Conservation (phyloP, 2,888 invertebrate species). For the Campoplex capitator region DNA sequence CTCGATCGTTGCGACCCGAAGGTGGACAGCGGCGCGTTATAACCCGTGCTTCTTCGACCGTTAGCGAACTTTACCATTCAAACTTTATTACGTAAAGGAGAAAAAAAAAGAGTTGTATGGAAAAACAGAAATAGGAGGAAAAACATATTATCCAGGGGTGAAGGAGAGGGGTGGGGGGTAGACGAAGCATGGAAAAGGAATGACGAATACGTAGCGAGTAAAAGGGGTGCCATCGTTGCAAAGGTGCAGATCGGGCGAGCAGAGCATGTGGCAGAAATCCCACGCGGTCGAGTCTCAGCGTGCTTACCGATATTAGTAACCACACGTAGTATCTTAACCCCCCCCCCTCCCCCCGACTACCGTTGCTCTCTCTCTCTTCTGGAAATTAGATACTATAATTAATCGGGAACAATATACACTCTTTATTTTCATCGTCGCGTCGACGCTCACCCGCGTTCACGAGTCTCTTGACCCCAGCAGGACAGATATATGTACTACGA, state of each 20-base stretch:
- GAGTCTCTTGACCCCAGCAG: neutral
- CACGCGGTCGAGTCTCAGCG: slow-evolving; percentile 47
- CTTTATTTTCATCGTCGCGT: slow-evolving; percentile 10
- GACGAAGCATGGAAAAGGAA: slow-evolving; percentile 16
- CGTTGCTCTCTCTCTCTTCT: neutral
- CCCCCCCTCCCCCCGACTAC: neutral
- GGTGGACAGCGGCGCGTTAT: slow-evolving; percentile 36
- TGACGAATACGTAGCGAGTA: slow-evolving; percentile 2
- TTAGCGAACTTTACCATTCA: slow-evolving; percentile 53
- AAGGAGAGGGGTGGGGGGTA: slow-evolving; percentile 26
- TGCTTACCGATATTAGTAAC: slow-evolving; percentile 41
- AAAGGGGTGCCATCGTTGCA: slow-evolving; percentile 37
- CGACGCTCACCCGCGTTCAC: slow-evolving; percentile 6
- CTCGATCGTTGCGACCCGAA: slow-evolving; percentile 53
- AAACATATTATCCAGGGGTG: slow-evolving; percentile 8
- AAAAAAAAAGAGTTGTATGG: slow-evolving; percentile 14
- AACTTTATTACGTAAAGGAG: slow-evolving; percentile 36
- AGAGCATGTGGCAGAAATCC: slow-evolving; percentile 54
- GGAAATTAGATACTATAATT: slow-evolving; percentile 34
- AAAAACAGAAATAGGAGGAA: slow-evolving; percentile 31
- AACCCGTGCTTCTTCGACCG: slow-evolving; percentile 28
- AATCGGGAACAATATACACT: slow-evolving; percentile 13
- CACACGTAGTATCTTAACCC: slow-evolving; percentile 44
- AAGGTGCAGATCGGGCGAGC: slow-evolving; percentile 23
- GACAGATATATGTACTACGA: neutral